These are phyloP conservation scores for Aphidoletes aphidimyza DNA, from an alignment of 2,888 invertebrate species.

Conservation along the genomic window DNA sequence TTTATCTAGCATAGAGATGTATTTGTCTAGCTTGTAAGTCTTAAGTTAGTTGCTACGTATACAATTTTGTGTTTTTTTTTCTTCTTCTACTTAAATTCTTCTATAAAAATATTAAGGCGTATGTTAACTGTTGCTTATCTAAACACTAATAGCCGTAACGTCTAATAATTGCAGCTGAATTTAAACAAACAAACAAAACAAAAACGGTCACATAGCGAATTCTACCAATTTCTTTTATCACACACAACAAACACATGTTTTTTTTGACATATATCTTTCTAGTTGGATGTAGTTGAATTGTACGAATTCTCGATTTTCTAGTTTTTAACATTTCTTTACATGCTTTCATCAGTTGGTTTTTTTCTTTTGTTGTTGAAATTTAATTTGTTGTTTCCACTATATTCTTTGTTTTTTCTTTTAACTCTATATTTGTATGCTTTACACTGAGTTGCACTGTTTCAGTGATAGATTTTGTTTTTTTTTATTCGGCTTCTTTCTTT, in stretches of 20 bases:
- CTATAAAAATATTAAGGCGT: background rate
- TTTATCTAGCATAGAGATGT: background rate
- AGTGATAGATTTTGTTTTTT: background rate
- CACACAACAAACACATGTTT: background rate
- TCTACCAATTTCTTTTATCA: background rate
- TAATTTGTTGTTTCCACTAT: too few species aligned
- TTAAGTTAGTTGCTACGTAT: constrained; percentile 26
- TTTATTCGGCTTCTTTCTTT: background rate
- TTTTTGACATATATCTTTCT: background rate
- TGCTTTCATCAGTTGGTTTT: constrained; percentile 43
- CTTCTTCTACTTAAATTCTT: too few species aligned
- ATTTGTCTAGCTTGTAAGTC: too few species aligned
- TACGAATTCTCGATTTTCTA: constrained; percentile 28
- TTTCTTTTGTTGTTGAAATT: too few species aligned
- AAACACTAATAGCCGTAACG: constrained; percentile 36
- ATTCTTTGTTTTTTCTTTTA: background rate
- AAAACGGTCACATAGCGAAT: constrained; percentile 8
- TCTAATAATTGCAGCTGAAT: constrained; percentile 9
- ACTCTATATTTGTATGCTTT: constrained; percentile 15
- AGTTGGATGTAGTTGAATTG: background rate
- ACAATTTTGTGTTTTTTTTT: background rate
- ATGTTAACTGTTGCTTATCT: constrained; percentile 34
- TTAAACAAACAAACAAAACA: background rate
- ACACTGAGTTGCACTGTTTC: constrained; percentile 31
- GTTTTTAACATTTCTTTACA: background rate